phyloP scores from a whole-genome alignment of 2,113 vertebrate species.

The Marmota flaviventris region DNA sequence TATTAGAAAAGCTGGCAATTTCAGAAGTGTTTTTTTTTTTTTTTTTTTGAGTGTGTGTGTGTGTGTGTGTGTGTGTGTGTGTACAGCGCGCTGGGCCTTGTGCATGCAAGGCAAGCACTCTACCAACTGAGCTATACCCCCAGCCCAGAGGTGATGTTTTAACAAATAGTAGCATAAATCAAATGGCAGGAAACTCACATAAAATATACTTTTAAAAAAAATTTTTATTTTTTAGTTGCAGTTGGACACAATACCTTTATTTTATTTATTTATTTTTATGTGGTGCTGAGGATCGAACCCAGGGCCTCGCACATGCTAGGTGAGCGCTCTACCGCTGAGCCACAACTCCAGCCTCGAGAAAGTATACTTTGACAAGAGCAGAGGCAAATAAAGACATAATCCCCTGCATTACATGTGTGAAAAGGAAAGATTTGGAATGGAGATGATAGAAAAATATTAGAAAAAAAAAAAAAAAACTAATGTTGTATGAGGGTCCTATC shows the following conservation, averaged over 20 bases:
- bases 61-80: no score
- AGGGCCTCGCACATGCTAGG: no score
- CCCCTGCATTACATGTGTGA: neutral
- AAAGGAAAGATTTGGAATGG: neutral
- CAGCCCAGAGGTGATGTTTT: constrained; percentile 2
- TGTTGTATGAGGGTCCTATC: neutral
- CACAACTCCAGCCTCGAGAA: neutral
- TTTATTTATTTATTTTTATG: no score
- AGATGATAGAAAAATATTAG: neutral
- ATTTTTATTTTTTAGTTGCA: no score
- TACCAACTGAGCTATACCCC: no score
- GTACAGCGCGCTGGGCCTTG: no score
- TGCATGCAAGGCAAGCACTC: no score
- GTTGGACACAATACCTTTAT: no score
- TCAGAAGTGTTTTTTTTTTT: neutral
- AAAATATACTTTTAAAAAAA: neutral
- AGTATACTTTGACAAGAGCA: neutral
- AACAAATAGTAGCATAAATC: constrained; percentile 55
- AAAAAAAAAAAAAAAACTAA: neutral
- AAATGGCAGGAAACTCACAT: neutral
- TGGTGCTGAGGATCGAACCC: no score
- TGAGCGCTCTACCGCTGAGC: no score
- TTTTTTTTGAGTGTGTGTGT: no score
- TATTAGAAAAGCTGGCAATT: constrained; percentile 38
- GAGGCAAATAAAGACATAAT: constrained; percentile 25